Base-by-base conservation (phyloP, 2,797 vertebrate genomes). In the Phaenicophaeus curvirostris region DNA sequence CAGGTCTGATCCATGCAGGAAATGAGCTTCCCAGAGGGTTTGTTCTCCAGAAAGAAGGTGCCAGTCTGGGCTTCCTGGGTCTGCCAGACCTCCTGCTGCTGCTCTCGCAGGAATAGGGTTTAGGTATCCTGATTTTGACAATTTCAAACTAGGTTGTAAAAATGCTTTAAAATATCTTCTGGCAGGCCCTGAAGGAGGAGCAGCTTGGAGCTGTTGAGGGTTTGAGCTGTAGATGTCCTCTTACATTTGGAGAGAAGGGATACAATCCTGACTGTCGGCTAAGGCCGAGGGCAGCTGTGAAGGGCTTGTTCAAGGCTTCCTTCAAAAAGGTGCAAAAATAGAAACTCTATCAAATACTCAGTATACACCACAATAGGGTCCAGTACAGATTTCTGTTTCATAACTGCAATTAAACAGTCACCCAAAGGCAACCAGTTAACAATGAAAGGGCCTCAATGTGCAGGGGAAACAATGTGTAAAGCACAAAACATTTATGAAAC, bases 391-490 rank as follows among this genome's bases (percentile, higher is more conserved):
- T 62, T 3, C 41, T 35, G 18, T 15, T 74, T 46, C 2, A 1
- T 42, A 4, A 11, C 2, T 15, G 39, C 50, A n/a, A 5, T 54
- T 57, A 44, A 74, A 33, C 13, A 27, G 37, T 35, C 21, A 15
- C 42, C 31, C 44, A 15, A 37, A 58, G 61, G 17, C 65, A 69
- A 15, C 42, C 4, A 7, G 3, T 53, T 28, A 53, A 62, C 15
- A 23, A 2, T 5, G 31, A 7, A 8, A 44, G 46, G 13, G 37
- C 59, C 51, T 65, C 20, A 25, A 48, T 66, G 5, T 69, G 41
- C 28, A 6, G 31, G 41, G n/a, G 72, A 9, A 44, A 33, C n/a
- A 25, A 5, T 0, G 1, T 37, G 33, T 62, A 23, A 55, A 19
- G 51, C 30, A 62, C 27, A 48, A 27, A 35, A 13, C 20, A 15